A percentile compares a stretch with the other conserved stretches of the same genome.
Conservation (phyloP, 2,797 vertebrate genomes). For the Poecilia wingei region DNA sequence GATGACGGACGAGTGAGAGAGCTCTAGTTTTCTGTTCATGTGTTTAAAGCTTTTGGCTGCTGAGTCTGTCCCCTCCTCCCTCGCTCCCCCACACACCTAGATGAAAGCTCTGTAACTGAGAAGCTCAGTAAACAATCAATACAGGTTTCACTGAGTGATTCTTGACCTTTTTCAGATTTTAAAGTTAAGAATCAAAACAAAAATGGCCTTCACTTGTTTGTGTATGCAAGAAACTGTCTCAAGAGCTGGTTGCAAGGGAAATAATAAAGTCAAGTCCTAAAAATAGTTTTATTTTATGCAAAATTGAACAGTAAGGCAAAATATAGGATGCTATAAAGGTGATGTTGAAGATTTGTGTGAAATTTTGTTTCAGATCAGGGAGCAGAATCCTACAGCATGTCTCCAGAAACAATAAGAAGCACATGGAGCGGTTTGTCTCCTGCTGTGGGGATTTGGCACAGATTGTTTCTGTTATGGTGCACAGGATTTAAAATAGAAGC, state of each 20-base stretch:
- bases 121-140: slow-evolving; percentile 22
- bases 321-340: neutral
- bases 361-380: neutral
- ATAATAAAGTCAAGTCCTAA: neutral
- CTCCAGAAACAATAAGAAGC: slow-evolving; percentile 1
- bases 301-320: neutral
- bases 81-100: slow-evolving; percentile 5
- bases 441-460: neutral
- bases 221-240: neutral
- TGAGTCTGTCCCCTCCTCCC: neutral
- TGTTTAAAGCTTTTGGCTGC: slow-evolving; percentile 38
- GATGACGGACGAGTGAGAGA: slow-evolving; percentile 21
- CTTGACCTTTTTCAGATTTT: slow-evolving; percentile 8
- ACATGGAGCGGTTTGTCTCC: neutral
- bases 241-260: neutral
- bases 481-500: slow-evolving; percentile 11
- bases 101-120: slow-evolving; percentile 14
- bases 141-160: slow-evolving; percentile 13
- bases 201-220: neutral
- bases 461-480: slow-evolving; percentile 10
- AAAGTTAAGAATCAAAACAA: neutral
- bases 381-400: neutral
- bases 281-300: neutral
- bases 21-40: slow-evolving; percentile 36
- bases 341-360: neutral